Evolutionary conservation across 2,888 invertebrate species (phyloP).

Genomic region (Drosophila stalkeri): DNA sequence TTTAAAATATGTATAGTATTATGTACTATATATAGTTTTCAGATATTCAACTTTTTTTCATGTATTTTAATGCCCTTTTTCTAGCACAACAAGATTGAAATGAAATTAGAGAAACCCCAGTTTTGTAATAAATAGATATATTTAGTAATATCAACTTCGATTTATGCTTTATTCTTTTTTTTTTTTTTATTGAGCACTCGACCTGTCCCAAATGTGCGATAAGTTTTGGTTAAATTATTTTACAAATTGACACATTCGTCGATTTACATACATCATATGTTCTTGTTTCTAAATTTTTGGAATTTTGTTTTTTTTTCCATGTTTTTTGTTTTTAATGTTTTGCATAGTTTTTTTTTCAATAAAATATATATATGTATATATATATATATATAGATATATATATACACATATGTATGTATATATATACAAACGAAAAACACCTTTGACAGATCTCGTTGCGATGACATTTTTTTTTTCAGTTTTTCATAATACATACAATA

Average conservation of each 20-base stretch:
- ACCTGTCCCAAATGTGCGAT: conserved; percentile 66
- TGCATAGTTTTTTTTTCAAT: conserved; percentile 30
- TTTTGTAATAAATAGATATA: conserved; percentile 47
- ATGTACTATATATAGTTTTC: too few species aligned
- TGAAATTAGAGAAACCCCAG: neutral
- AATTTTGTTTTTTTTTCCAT: neutral
- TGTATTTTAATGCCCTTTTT: too few species aligned
- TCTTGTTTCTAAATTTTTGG: conserved; percentile 47
- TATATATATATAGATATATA: conserved; percentile 20
- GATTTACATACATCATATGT: conserved; percentile 62
- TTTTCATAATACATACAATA: conserved; percentile 53
- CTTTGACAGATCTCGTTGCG: conserved; percentile 54
- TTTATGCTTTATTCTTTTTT: conserved; percentile 51
- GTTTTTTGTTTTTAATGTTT: neutral
- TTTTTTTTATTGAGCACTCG: conserved; percentile 55
- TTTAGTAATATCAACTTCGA: conserved; percentile 61
- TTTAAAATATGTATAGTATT: too few species aligned
- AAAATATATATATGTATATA: conserved; percentile 23
- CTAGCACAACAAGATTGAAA: neutral
- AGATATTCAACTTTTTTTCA: too few species aligned
- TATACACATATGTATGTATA: neutral
- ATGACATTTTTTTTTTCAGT: conserved; percentile 38
- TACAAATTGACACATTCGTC: conserved; percentile 62
- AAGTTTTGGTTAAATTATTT: conserved; percentile 61
- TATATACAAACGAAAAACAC: conserved; percentile 39